phyloP scores from a whole-genome alignment of 2,797 vertebrate genomes.

The Alexandromys oeconomus region DNA sequence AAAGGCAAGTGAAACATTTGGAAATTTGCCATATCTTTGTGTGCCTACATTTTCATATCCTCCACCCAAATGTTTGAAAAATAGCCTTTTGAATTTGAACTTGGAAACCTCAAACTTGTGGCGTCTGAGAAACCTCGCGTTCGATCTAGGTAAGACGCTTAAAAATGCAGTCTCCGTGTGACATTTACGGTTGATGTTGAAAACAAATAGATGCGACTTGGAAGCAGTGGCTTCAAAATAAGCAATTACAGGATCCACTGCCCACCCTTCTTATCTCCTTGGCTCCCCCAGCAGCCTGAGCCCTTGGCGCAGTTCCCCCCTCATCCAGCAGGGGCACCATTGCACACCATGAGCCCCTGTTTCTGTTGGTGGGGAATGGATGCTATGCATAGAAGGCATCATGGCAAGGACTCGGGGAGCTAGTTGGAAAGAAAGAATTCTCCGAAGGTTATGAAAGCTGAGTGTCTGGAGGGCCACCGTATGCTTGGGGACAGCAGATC shows the following conservation, averaged over 20 bases:
- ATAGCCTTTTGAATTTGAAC: constrained; percentile 50
- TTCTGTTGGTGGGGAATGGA: neutral
- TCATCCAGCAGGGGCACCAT: constrained; percentile 44
- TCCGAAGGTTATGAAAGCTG: constrained; percentile 11
- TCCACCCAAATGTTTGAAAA: constrained; percentile 2
- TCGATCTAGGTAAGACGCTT: neutral
- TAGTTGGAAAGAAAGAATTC: neutral
- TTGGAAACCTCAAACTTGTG: constrained; percentile 25
- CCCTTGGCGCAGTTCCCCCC: neutral
- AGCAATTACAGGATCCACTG: neutral
- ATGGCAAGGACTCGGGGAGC: neutral
- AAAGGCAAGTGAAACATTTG: neutral
- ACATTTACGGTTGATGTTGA: neutral
- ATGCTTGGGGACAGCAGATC: neutral
- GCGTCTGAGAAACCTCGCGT: constrained; percentile 8
- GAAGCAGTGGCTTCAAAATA: neutral
- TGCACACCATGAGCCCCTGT: neutral
- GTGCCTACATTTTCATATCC: neutral
- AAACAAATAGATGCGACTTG: neutral
- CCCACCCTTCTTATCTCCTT: fast-evolving
- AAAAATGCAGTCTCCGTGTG: neutral
- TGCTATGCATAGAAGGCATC: neutral
- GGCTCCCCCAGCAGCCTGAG: neutral
- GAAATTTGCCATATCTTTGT: neutral
- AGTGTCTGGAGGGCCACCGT: neutral